A percentile compares a stretch with the other conserved stretches of the same genome.
Evolutionary conservation across 2,797 vertebrate species (phyloP).

Genomic region (Menidia menidia): DNA sequence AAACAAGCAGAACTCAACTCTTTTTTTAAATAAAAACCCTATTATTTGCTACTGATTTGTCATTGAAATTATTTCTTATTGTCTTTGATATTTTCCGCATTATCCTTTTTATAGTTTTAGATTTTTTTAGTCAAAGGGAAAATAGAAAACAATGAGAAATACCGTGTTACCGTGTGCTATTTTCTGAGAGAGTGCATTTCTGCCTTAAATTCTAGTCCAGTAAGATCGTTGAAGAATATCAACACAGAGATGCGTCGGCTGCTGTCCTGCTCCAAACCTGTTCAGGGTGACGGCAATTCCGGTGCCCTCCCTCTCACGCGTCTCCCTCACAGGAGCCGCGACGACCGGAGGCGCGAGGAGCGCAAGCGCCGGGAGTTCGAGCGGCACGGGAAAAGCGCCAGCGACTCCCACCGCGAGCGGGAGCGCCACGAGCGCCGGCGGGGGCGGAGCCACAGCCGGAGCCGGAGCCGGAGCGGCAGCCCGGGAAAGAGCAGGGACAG

Average conservation of each 20-base stretch:
- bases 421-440: constrained; percentile 93
- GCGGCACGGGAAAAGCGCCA: constrained; percentile 85
- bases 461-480: constrained; percentile 90
- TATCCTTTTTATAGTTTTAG: too few relatives aligned
- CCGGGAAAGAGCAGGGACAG: constrained; percentile 91
- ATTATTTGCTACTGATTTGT: too few relatives aligned
- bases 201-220: too few relatives aligned
- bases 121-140: too few relatives aligned
- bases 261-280: constrained; percentile 1
- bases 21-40: too few relatives aligned
- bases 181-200: too few relatives aligned
- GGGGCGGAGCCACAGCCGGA: constrained; percentile 88
- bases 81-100: too few relatives aligned
- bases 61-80: too few relatives aligned
- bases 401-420: constrained; percentile 90
- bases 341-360: constrained; percentile 93
- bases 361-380: constrained; percentile 94
- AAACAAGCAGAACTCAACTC: too few relatives aligned
- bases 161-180: too few relatives aligned
- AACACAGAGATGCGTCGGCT: neutral
- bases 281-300: neutral
- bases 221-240: too few relatives aligned
- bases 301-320: neutral
- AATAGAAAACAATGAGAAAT: too few relatives aligned
- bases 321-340: constrained; percentile 82